phyloP scores from a whole-genome alignment of 37 sponge, comb jelly and placozoan genomes.

The Chondrosia reniformis region DNA sequence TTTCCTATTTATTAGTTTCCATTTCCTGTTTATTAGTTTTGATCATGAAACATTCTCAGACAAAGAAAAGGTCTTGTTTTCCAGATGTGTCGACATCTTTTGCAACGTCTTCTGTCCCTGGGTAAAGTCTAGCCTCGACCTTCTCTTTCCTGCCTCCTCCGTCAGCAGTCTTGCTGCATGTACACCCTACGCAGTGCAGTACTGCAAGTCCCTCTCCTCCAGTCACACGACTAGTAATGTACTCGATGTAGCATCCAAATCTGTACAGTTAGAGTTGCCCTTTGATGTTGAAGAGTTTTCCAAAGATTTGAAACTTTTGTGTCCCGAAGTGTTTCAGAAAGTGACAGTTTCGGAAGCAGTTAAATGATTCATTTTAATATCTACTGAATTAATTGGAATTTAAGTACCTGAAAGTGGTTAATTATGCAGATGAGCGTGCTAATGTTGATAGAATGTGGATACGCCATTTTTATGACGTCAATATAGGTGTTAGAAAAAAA shows the following conservation, averaged over 20 bases:
- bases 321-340: neutral
- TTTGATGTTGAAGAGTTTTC: neutral
- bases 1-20: too few species aligned
- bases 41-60: constrained; percentile 53
- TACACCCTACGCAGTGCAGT: neutral
- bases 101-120: constrained; percentile 47
- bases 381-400: too few species aligned
- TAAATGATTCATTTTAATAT: too few species aligned
- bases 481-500: too few species aligned
- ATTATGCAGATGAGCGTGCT: too few species aligned
- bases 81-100: constrained; percentile 35
- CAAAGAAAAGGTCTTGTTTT: constrained; percentile 32
- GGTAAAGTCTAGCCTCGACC: constrained; percentile 24
- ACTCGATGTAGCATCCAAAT: too few species aligned
- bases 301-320: neutral
- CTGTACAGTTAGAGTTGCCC: too few species aligned
- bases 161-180: constrained; percentile 22
- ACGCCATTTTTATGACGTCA: too few species aligned
- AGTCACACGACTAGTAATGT: neutral
- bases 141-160: constrained; percentile 28
- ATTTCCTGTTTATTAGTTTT: constrained; percentile 22
- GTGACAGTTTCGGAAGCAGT: neutral
- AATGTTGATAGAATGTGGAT: too few species aligned
- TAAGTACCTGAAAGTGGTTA: too few species aligned
- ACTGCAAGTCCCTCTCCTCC: neutral